phyloP scores from a whole-genome alignment of 1,140 invertebrate genomes.

The Lordiphosa clarofinis region DNA sequence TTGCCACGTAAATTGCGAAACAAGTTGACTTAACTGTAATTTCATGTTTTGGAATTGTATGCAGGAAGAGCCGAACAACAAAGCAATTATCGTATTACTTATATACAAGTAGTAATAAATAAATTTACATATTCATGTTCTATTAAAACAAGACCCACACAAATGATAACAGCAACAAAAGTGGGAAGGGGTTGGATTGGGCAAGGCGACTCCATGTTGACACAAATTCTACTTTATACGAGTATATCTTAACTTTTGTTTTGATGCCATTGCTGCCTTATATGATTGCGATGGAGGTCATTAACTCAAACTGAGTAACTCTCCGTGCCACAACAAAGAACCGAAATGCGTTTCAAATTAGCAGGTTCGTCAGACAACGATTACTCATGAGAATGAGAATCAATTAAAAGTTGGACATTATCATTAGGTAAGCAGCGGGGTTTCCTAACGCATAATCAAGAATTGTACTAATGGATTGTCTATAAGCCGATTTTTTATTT shows the following conservation, averaged over 20 bases:
- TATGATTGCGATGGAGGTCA: conserved; percentile 19
- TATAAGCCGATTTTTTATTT: not conserved
- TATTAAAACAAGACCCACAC: conserved; percentile 7
- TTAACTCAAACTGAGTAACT: conserved; percentile 20
- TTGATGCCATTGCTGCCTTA: not conserved
- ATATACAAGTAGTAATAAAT: conserved; percentile 3
- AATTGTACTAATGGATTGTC: conserved; percentile 4
- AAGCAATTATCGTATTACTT: conserved; percentile 17
- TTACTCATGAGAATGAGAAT: conserved; percentile 27
- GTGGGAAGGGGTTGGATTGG: not conserved
- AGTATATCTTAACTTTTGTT: conserved; percentile 9
- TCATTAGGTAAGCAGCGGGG: not conserved
- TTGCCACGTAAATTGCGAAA: conserved; percentile 24
- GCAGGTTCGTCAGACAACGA: conserved; percentile 6
- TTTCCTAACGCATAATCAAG: not conserved
- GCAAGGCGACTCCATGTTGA: conserved; percentile 11
- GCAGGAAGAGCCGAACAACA: conserved; percentile 13
- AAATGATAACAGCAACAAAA: conserved; percentile 19
- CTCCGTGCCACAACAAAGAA: conserved; percentile 24
- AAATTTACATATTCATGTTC: conserved; percentile 16
- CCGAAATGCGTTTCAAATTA: conserved; percentile 28
- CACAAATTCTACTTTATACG: conserved; percentile 1
- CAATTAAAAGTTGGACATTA: conserved; percentile 18
- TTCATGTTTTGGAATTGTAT: conserved; percentile 11
- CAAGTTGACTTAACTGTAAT: conserved; percentile 34